These are phyloP conservation scores for Nymphalis c-album DNA, from an alignment of 2,888 invertebrate genomes.

Conservation along the genomic window DNA sequence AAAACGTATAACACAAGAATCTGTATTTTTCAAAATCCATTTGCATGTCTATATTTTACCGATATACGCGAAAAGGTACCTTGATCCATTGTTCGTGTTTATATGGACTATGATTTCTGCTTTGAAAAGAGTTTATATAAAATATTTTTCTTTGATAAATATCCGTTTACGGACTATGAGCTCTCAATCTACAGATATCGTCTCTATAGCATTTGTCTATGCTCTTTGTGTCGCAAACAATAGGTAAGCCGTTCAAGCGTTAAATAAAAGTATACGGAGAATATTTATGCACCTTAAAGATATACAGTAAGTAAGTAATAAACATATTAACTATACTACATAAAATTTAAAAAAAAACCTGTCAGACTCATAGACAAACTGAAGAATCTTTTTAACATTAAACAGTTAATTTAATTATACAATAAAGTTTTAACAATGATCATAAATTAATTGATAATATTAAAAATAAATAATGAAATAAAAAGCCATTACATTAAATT, in stretches of 20 bases:
- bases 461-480: neutral
- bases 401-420: too few species aligned
- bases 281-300: constrained; percentile 1
- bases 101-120: neutral
- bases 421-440: too few species aligned
- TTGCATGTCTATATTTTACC: too few species aligned
- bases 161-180: constrained; percentile 7
- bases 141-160: neutral
- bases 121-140: neutral
- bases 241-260: constrained; percentile 22
- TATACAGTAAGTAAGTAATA: neutral
- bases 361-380: too few species aligned
- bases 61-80: too few species aligned
- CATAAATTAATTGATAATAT: too few species aligned
- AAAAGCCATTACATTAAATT: neutral
- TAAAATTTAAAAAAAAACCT: too few species aligned
- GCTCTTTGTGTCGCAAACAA: constrained; percentile 27
- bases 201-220: constrained; percentile 9
- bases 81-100: too few species aligned
- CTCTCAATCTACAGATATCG: constrained; percentile 22
- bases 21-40: too few species aligned
- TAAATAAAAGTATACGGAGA: neutral
- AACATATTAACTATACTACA: too few species aligned
- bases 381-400: too few species aligned
- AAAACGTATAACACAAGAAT: too few species aligned